Conservation (phyloP, 2,113 vertebrate genomes). For the Madoqua kirkii region DNA sequence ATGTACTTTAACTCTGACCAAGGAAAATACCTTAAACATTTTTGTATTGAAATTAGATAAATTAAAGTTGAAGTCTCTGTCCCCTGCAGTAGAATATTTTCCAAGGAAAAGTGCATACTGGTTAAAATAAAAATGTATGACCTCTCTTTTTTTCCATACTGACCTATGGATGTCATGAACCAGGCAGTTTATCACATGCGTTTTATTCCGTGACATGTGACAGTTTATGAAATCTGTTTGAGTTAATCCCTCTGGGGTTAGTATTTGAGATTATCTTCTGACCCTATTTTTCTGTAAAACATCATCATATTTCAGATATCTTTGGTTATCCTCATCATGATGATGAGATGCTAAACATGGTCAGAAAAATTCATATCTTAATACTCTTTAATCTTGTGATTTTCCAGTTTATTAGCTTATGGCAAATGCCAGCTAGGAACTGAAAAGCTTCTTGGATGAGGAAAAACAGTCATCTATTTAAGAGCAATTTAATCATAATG, state of each 20-base stretch:
- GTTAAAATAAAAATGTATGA: neutral
- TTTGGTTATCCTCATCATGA: constrained; percentile 29
- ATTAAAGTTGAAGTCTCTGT: neutral
- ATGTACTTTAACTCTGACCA: neutral
- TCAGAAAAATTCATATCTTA: constrained; percentile 32
- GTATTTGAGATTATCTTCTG: constrained; percentile 77
- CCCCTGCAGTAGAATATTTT: neutral
- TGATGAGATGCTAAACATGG: constrained; percentile 41
- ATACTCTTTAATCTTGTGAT: constrained; percentile 40
- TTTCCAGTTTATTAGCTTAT: constrained; percentile 38
- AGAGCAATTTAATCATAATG: constrained; percentile 50
- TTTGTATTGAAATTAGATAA: neutral
- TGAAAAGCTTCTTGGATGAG: constrained; percentile 32
- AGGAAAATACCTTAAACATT: neutral
- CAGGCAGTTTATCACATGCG: constrained; percentile 52
- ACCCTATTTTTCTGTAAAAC: constrained; percentile 70
- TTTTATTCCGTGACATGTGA: constrained; percentile 68
- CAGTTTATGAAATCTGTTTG: constrained; percentile 73
- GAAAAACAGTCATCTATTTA: constrained; percentile 36
- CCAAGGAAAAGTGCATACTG: neutral
- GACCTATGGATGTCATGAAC: constrained; percentile 61
- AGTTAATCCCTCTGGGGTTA: constrained; percentile 73
- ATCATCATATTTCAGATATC: constrained; percentile 50
- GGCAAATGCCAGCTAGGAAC: neutral
- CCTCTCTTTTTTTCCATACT: constrained; percentile 19